Evolutionary conservation across 30 jellyfish, hydroid and myxozoan genomes (phyloP).

Genomic region (Pelagia noctiluca): DNA sequence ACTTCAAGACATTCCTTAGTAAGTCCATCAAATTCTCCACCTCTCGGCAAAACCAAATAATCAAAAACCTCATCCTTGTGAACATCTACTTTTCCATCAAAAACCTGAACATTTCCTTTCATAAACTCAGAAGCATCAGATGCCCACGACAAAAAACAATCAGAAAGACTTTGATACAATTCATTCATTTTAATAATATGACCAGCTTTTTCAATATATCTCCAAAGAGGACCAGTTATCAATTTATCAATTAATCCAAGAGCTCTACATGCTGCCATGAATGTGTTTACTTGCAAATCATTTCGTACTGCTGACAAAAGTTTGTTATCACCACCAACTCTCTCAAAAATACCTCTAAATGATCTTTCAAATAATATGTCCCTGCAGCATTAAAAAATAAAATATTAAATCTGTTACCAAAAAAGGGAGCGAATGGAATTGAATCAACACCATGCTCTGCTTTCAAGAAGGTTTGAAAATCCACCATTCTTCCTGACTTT

Average conservation of each 20-base stretch:
- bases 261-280: too few relatives aligned
- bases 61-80: conserved; percentile 21
- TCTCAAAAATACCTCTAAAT: conserved; percentile 19
- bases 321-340: neutral
- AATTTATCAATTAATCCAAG: conserved; percentile 27
- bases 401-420: conserved; percentile 51
- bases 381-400: conserved; percentile 30
- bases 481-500: conserved; percentile 46
- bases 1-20: conserved; percentile 42
- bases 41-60: neutral
- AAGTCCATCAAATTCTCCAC: conserved; percentile 5
- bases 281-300: conserved; percentile 21
- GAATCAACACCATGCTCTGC: neutral
- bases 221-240: conserved; percentile 53
- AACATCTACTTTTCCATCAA: conserved; percentile 5
- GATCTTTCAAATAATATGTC: neutral
- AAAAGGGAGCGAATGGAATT: conserved; percentile 38
- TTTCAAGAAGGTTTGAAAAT: conserved; percentile 26
- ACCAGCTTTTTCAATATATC: conserved; percentile 16
- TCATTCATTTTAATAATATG: conserved; percentile 14
- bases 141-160: conserved; percentile 19
- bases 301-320: conserved; percentile 33
- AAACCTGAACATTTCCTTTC: conserved; percentile 9
- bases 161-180: conserved; percentile 24
- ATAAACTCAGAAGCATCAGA: conserved; percentile 33